These are phyloP conservation scores for Margaritifera margaritifera DNA, from an alignment of 2,888 invertebrate species.

Conservation along the genomic window DNA sequence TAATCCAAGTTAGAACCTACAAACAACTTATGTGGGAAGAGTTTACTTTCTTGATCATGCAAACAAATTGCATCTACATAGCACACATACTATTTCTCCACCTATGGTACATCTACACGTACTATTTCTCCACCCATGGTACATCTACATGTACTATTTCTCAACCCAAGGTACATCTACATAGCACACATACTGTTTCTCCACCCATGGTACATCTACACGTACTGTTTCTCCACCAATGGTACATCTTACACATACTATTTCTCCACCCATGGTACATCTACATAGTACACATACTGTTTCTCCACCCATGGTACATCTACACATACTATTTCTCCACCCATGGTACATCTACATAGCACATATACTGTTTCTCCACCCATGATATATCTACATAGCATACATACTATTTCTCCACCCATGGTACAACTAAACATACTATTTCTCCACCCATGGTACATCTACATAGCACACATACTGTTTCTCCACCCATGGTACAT, in stretches of 20 bases:
- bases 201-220: conserved; percentile 75
- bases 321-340: conserved; percentile 75
- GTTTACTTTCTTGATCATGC: too few species aligned
- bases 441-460: too few species aligned
- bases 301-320: too few species aligned
- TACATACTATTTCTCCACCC: background rate
- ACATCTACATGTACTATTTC: background rate
- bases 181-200: conserved; percentile 73
- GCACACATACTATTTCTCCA: too few species aligned
- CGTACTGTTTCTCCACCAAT: background rate
- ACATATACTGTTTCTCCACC: too few species aligned
- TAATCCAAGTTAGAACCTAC: too few species aligned
- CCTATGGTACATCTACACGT: too few species aligned
- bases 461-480: conserved; percentile 71
- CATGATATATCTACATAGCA: too few species aligned
- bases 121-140: background rate
- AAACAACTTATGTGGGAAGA: too few species aligned
- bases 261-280: background rate
- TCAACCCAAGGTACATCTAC: too few species aligned
- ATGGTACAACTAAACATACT: background rate
- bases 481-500: conserved; percentile 75
- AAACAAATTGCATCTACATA: too few species aligned
- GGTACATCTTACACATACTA: too few species aligned
- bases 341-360: conserved; percentile 75
- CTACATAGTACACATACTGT: background rate